Percentiles rank a stretch among this genome's conserved stretches.
Evolutionary conservation across 2,113 vertebrate genomes (phyloP).

Genomic region (Calonectris borealis): DNA sequence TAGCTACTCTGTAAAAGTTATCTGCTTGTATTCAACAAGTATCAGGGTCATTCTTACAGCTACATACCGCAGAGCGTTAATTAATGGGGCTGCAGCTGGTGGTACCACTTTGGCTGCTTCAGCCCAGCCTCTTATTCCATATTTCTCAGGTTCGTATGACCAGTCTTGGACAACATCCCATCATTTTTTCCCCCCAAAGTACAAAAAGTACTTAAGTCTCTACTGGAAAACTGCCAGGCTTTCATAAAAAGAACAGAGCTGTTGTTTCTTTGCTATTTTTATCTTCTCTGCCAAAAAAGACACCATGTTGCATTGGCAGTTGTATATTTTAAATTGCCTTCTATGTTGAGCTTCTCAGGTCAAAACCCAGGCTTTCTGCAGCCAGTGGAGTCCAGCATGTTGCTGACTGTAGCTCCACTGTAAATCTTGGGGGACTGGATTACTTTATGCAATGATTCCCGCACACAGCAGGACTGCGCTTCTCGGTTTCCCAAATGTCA

Average conservation of each 20-base stretch:
- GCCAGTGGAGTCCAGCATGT: background rate
- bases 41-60: slow-evolving; percentile 79
- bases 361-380: background rate
- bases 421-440: background rate
- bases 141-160: slow-evolving; percentile 77
- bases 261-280: slow-evolving; percentile 78
- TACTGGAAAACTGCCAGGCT: slow-evolving; percentile 74
- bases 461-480: background rate
- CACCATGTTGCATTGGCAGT: slow-evolving; percentile 57
- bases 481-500: background rate
- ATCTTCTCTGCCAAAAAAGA: slow-evolving; percentile 68
- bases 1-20: slow-evolving; percentile 73
- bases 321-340: slow-evolving; percentile 31
- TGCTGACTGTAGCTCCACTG: background rate
- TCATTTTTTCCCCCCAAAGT: slow-evolving; percentile 68
- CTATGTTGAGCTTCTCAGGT: background rate
- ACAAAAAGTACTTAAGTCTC: slow-evolving; percentile 78
- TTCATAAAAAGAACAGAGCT: slow-evolving; percentile 72
- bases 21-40: slow-evolving; percentile 78
- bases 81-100: slow-evolving; percentile 88
- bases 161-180: slow-evolving; percentile 81
- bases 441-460: background rate
- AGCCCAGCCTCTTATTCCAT: slow-evolving; percentile 72
- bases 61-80: slow-evolving; percentile 79
- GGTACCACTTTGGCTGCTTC: slow-evolving; percentile 85